Conservation (phyloP, 2,888 invertebrate genomes). For the Pinctada fucata region DNA sequence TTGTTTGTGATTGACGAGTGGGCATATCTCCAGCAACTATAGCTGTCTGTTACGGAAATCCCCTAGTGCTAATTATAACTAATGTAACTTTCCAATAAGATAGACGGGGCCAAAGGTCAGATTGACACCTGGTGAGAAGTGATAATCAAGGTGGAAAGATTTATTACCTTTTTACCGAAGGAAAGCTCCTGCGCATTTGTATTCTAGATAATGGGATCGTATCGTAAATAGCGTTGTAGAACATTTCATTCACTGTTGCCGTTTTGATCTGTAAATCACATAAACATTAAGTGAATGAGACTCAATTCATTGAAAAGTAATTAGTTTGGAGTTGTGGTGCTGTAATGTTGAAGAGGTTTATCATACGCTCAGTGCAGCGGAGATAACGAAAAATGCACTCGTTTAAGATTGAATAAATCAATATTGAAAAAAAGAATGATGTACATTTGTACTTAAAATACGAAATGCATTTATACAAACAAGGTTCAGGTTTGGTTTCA, state of each 20-base stretch:
- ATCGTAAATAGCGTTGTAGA: neutral
- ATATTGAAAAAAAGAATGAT: no score
- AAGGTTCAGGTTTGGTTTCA: no score
- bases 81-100: slow-evolving; percentile 4
- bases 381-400: no score
- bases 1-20: slow-evolving; percentile 31
- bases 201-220: neutral
- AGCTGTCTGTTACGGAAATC: slow-evolving; percentile 31
- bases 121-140: slow-evolving; percentile 26
- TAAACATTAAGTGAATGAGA: neutral
- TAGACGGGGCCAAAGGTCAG: slow-evolving; percentile 49
- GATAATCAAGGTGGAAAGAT: slow-evolving; percentile 23
- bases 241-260: neutral
- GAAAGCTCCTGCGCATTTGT: neutral
- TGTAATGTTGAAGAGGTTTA: slow-evolving; percentile 5
- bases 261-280: neutral
- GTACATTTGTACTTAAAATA: no score
- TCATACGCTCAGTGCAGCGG: no score
- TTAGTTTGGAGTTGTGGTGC: neutral
- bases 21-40: slow-evolving; percentile 20
- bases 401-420: no score
- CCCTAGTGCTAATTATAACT: slow-evolving; percentile 41
- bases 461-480: no score
- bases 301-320: neutral
- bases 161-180: slow-evolving; percentile 11